Percentiles rank a stretch among this genome's conserved stretches.
Evolutionary conservation across 53 echinoderm and acorn worm species (phyloP).

Genomic region (Temnopleurus reevesii): DNA sequence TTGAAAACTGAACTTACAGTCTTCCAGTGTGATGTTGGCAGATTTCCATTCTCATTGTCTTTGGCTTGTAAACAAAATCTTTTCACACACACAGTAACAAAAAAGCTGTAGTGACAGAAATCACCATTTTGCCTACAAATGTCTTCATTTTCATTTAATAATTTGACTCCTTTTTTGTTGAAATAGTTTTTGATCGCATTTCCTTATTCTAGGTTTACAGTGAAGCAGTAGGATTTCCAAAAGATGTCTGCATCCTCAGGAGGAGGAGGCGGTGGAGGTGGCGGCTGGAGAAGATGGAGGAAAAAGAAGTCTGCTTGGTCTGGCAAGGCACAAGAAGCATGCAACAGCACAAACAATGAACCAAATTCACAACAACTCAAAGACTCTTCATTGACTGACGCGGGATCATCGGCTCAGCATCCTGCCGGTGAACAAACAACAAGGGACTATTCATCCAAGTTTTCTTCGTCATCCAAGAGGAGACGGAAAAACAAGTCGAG

Average conservation of each 20-base stretch:
- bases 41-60: no score
- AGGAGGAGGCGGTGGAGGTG: neutral
- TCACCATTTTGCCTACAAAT: no score
- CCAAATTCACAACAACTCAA: neutral
- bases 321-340: neutral
- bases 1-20: no score
- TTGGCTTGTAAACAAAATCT: no score
- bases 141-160: no score
- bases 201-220: no score
- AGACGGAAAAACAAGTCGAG: neutral
- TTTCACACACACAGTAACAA: no score
- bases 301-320: neutral
- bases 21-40: no score
- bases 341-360: neutral
- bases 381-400: neutral
- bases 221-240: no score
- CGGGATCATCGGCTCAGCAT: neutral
- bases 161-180: no score
- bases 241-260: conserved; percentile 8
- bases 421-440: neutral
- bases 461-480: conserved; percentile 19
- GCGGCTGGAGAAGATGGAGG: neutral
- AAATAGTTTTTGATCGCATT: no score
- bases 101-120: no score
- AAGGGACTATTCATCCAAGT: neutral